Evolutionary conservation across 2,113 vertebrate species (phyloP).

Genomic region (Myodes glareolus): DNA sequence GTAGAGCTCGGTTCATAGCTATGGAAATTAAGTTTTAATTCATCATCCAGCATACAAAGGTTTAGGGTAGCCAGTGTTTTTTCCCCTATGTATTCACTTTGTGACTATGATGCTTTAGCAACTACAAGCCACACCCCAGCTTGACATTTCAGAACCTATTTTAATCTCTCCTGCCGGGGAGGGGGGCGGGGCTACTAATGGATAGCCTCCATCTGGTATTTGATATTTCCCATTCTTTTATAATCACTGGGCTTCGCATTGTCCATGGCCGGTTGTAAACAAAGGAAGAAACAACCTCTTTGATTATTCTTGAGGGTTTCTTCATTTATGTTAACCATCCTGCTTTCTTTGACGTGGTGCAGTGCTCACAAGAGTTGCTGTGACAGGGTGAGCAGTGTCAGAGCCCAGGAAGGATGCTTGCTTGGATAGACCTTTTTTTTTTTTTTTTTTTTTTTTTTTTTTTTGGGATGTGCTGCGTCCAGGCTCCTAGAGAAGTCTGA

Average conservation of each 20-base stretch:
- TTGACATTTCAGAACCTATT: conserved; percentile 3
- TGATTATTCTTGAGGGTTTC: conserved; percentile 59
- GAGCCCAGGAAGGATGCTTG: not conserved
- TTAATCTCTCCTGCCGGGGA: not conserved
- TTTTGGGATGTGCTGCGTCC: rapidly evolving
- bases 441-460: not conserved
- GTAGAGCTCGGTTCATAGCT: not conserved
- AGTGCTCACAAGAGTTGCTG: not conserved
- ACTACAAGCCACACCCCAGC: not conserved
- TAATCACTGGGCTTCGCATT: conserved; percentile 9
- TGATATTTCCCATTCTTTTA: conserved; percentile 42
- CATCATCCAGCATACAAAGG: not conserved
- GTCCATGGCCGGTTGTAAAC: conserved; percentile 35
- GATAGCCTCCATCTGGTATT: conserved; percentile 47
- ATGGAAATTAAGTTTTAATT: conserved; percentile 37
- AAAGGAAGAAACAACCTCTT: conserved; percentile 65
- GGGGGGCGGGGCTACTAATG: not conserved
- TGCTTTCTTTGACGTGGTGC: not conserved
- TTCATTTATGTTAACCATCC: conserved; percentile 49
- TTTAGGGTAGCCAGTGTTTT: not conserved
- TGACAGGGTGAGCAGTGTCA: not conserved
- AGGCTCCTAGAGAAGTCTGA: not conserved
- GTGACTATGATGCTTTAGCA: not conserved
- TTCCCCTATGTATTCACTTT: not conserved
- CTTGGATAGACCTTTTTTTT: not conserved